Percentiles rank a stretch among this genome's conserved stretches.
Evolutionary conservation across 2,888 invertebrate genomes (phyloP).

Genomic region (Morpho achilles): DNA sequence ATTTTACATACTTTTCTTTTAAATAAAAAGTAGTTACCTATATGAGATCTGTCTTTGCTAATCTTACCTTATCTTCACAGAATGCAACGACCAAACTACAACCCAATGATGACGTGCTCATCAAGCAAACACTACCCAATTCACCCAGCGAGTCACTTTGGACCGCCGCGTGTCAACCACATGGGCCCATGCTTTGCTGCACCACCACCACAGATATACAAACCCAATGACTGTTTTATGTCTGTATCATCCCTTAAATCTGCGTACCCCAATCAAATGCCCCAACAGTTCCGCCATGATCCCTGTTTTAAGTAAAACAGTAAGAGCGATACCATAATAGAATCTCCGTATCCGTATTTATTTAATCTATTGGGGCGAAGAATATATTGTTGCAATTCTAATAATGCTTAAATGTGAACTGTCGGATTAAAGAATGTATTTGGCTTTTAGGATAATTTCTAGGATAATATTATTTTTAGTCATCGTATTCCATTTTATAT

Average conservation of each 20-base stretch:
- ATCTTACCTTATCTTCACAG: slow-evolving; percentile 30
- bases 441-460: too few species aligned
- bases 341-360: slow-evolving; percentile 21
- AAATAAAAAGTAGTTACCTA: too few species aligned
- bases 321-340: neutral
- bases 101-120: slow-evolving; percentile 29
- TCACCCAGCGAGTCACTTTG: slow-evolving; percentile 9
- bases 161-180: slow-evolving; percentile 12
- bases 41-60: too few species aligned
- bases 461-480: too few species aligned
- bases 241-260: slow-evolving; percentile 43
- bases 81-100: slow-evolving; percentile 56
- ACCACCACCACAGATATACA: slow-evolving; percentile 29
- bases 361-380: neutral
- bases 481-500: too few species aligned
- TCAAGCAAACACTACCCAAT: slow-evolving; percentile 11
- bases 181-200: slow-evolving; percentile 32
- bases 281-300: slow-evolving; percentile 26
- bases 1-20: too few species aligned
- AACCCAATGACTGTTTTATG: slow-evolving; percentile 49
- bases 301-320: slow-evolving; percentile 31
- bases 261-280: slow-evolving; percentile 30
- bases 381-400: neutral
- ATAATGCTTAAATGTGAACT: neutral
- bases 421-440: too few species aligned